phyloP scores from a whole-genome alignment of 2,113 vertebrate genomes.

The Genyomyrus donnyi region DNA sequence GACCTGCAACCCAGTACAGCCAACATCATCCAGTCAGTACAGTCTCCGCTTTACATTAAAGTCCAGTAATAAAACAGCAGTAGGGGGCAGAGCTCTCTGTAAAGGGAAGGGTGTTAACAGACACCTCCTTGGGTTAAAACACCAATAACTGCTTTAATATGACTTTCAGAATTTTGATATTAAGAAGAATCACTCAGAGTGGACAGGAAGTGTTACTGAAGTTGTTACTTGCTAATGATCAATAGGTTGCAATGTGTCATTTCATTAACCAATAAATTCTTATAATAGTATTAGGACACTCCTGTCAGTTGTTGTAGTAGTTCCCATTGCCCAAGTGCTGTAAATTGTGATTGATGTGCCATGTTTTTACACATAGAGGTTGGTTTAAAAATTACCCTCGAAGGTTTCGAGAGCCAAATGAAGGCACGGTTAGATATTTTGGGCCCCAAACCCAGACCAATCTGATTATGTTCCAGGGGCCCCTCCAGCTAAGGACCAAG shows the following conservation, averaged over 20 bases:
- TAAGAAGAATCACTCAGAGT: neutral
- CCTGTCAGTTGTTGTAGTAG: neutral
- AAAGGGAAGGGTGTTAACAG: neutral
- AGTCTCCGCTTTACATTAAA: neutral
- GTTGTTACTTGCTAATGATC: neutral
- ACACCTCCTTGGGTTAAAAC: neutral
- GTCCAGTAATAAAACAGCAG: neutral
- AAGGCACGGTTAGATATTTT: neutral
- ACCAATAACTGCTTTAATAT: neutral
- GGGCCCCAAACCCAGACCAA: neutral
- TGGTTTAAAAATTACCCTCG: neutral
- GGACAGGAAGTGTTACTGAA: neutral
- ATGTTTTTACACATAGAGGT: neutral
- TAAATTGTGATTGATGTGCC: neutral
- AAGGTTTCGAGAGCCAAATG: neutral
- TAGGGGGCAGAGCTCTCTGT: neutral
- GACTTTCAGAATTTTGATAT: neutral
- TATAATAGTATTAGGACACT: neutral
- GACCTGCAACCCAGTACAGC: conserved; percentile 56
- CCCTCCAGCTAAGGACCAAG: neutral
- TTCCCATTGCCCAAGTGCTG: neutral
- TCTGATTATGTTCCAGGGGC: neutral
- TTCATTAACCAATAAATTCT: neutral
- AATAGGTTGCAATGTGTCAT: neutral
- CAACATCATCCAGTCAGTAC: neutral